Percentiles rank a stretch among this genome's conserved stretches.
Conservation (phyloP, 2,888 invertebrate species). For the Stenchaetothrips biformis region DNA sequence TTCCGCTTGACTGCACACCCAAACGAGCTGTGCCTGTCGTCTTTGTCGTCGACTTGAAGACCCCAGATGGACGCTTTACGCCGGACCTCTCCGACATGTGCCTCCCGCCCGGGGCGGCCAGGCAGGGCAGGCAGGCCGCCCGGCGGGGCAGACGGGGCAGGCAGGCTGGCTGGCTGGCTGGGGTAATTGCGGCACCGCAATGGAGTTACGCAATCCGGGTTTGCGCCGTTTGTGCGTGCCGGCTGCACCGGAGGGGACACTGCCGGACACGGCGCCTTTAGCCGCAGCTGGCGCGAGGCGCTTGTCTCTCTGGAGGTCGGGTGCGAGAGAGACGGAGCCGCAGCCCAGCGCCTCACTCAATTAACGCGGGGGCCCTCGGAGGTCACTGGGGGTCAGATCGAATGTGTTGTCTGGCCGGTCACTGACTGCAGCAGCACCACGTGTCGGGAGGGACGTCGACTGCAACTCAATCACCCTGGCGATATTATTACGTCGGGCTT, state of each 20-base stretch:
- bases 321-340: slow-evolving; percentile 31
- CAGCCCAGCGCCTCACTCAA: slow-evolving; percentile 17
- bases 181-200: slow-evolving; percentile 9
- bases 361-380: neutral
- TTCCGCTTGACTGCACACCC: too few species aligned
- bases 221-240: neutral
- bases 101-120: too few species aligned
- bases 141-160: too few species aligned
- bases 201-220: slow-evolving; percentile 12
- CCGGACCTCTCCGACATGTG: too few species aligned
- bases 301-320: slow-evolving; percentile 25
- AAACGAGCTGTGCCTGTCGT: too few species aligned
- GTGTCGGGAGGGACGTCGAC: too few species aligned
- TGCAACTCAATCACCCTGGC: too few species aligned
- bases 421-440: too few species aligned
- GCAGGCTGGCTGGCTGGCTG: neutral
- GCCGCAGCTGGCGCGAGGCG: neutral
- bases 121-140: too few species aligned
- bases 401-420: neutral
- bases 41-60: too few species aligned
- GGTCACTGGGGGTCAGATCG: neutral
- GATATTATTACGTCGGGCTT: too few species aligned
- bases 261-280: neutral
- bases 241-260: slow-evolving; percentile 34
- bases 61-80: too few species aligned